Evolutionary conservation across 2,888 invertebrate genomes (phyloP).

Genomic region (Rapana venosa): DNA sequence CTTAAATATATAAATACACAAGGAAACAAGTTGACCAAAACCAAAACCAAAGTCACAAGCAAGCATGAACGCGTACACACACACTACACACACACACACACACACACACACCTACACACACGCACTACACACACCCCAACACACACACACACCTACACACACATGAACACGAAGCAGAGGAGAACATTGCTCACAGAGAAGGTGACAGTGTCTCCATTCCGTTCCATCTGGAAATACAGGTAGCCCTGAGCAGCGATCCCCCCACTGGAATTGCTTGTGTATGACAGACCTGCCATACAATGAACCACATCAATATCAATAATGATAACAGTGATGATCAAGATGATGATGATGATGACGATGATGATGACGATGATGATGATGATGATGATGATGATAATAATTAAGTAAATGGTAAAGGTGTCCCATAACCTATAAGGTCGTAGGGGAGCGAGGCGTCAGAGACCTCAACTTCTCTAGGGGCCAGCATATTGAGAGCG

Average conservation of each 20-base stretch:
- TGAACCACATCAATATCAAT: not conserved
- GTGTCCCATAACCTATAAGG: too few species aligned
- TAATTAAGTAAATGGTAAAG: too few species aligned
- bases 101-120: not conserved
- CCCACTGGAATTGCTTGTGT: not conserved
- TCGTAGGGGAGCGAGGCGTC: too few species aligned
- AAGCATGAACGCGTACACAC: not conserved
- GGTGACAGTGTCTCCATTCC: conserved; percentile 34
- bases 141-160: not conserved
- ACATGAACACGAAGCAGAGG: not conserved
- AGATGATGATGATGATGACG: too few species aligned
- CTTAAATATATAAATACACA: too few species aligned
- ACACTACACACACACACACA: not conserved
- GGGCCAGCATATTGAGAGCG: too few species aligned
- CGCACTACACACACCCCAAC: not conserved
- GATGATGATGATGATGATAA: too few species aligned
- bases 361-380: too few species aligned
- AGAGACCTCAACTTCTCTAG: too few species aligned
- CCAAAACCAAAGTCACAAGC: not conserved
- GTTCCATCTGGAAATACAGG: conserved; percentile 38
- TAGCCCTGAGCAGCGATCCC: conserved; percentile 9
- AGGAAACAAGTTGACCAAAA: too few species aligned
- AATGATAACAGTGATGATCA: too few species aligned
- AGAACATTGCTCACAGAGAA: not conserved
- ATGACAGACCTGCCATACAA: conserved; percentile 21